Conservation (phyloP, 2,113 vertebrate genomes). For the Polypterus bichir region DNA sequence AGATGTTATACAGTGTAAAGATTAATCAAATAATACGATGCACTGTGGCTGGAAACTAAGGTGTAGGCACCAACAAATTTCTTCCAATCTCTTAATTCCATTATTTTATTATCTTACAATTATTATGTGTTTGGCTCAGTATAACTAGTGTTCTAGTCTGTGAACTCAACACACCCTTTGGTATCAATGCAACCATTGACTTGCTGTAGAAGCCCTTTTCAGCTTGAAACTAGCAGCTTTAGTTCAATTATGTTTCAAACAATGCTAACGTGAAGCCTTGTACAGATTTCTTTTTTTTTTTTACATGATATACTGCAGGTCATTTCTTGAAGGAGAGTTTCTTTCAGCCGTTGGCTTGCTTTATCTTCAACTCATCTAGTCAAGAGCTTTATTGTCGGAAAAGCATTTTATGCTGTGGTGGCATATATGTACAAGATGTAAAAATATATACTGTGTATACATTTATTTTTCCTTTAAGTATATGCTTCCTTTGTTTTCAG, state of each 20-base stretch:
- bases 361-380: too few relatives aligned
- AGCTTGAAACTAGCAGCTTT: constrained; percentile 39
- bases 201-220: constrained; percentile 5
- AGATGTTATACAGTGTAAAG: too few relatives aligned
- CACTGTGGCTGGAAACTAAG: constrained; percentile 16
- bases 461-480: constrained; percentile 42
- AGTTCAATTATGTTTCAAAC: background rate
- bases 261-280: background rate
- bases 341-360: too few relatives aligned
- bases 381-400: too few relatives aligned
- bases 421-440: constrained; percentile 17
- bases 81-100: constrained; percentile 14
- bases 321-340: too few relatives aligned
- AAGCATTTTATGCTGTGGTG: background rate
- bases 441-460: constrained; percentile 8
- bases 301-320: background rate
- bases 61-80: constrained; percentile 30
- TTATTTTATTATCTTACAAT: constrained; percentile 14
- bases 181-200: constrained; percentile 28
- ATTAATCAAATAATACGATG: too few relatives aligned
- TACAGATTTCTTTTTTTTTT: background rate
- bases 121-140: constrained; percentile 23
- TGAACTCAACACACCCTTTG: constrained; percentile 38
- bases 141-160: constrained; percentile 28
- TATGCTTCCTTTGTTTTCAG: constrained; percentile 66